Evolutionary conservation across 2,888 invertebrate species (phyloP), one percentile per base, ranked within the genome.

Genomic region (Hyles lineata): DNA sequence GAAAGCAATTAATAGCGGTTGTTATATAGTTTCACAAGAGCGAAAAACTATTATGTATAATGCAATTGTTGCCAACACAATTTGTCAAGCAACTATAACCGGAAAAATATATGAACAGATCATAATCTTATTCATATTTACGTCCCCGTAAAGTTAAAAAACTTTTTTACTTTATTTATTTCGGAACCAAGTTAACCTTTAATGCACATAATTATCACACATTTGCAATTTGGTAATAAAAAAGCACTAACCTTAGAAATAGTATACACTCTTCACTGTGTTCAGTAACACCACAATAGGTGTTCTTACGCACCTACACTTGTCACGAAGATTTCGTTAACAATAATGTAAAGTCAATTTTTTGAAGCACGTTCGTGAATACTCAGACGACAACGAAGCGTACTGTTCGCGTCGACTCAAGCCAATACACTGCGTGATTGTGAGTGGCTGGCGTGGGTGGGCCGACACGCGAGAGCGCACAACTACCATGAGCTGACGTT

Each of bases 401-500:
- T 87, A 79, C 73, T 78, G 72, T 73, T 78, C 82, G 87, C 84
- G 83, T 80, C 86, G 86, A 87, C 85, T 88, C 89, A 85, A 87
- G 72, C 85, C 84, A 86, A 80, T 70, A 58, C 35, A 70, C 73
- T 74, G 70, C 5, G 32, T 60, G 70, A 61, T 67, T 70, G 62
- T 70, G 63, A 73, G 59, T 73, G 71, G 59, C 32, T 67, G 50
- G 21, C 59, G 83, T 80, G 79, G 75, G 82, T 80, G 83, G 82
- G 80, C 82, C 80, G 83, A 85, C 81, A 82, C 81, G 74, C 77
- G 80, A 82, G 76, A 76, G 78, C 75, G 76, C 74, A 76, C 71
- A 76, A 75, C 75, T 79, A 76, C 76, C 77, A 76, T 77, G 78
- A 79, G 78, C 80, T 87, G 89, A 90, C 89, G 89, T 87, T 76